These are phyloP conservation scores for Papilio protenor DNA, from an alignment of 2,888 invertebrate genomes.

Conservation along the genomic window DNA sequence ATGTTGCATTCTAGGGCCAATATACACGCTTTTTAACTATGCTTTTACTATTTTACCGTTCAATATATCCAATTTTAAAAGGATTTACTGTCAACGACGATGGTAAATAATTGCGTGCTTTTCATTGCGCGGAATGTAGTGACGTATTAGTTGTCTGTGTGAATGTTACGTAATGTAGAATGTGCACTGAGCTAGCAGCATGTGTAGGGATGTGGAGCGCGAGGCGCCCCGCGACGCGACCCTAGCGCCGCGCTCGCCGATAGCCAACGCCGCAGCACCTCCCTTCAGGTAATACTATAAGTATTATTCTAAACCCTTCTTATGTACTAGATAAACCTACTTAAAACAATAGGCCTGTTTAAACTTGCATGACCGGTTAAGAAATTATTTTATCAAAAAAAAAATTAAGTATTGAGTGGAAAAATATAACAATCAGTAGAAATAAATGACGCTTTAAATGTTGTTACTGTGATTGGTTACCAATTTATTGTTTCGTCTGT, in stretches of 20 bases:
- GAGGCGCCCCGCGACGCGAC: slow-evolving; percentile 67
- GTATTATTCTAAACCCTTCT: slow-evolving; percentile 5
- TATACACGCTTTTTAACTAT: too few species aligned
- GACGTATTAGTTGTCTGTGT: slow-evolving; percentile 1
- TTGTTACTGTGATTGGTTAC: too few species aligned
- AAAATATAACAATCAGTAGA: not conserved
- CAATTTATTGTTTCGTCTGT: too few species aligned
- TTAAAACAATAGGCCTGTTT: not conserved
- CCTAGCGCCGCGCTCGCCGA: slow-evolving; percentile 75
- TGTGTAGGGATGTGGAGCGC: slow-evolving; percentile 76
- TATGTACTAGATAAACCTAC: not conserved
- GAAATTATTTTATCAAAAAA: not conserved
- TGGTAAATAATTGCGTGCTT: not conserved
- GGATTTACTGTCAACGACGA: not conserved
- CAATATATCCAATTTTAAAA: not conserved
- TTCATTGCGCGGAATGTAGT: not conserved
- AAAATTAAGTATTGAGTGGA: not conserved
- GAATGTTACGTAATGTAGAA: slow-evolving; percentile 33
- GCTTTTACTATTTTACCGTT: too few species aligned
- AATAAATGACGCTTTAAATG: too few species aligned
- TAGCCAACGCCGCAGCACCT: slow-evolving; percentile 65
- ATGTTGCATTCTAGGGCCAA: too few species aligned
- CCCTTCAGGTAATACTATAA: slow-evolving; percentile 77
- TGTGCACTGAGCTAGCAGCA: slow-evolving; percentile 47
- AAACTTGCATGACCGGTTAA: not conserved